Conservation (phyloP, 1,140 invertebrate genomes). For the Drosophila jambulina region DNA sequence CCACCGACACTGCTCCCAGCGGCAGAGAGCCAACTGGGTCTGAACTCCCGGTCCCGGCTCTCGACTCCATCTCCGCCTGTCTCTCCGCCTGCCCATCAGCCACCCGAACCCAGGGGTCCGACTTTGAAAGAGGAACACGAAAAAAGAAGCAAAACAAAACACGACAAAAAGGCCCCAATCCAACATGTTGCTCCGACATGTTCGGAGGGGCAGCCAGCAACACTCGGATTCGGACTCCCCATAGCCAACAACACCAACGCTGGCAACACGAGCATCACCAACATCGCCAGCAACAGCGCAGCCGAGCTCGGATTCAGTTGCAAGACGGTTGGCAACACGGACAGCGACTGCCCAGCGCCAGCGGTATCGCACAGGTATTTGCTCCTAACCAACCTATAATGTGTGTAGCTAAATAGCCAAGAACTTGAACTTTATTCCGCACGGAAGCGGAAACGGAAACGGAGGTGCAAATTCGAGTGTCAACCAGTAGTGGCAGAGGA, state of each 20-base stretch:
- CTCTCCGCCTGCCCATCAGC: background rate
- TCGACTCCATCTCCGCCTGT: background rate
- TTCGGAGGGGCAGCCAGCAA: conserved; percentile 62
- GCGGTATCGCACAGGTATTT: conserved; percentile 70
- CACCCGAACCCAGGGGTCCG: conserved; percentile 7
- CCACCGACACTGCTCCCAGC: background rate
- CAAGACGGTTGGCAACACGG: conserved; percentile 79
- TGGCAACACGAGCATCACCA: conserved; percentile 24
- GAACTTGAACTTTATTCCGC: conserved; percentile 21
- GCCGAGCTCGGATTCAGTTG: conserved; percentile 68
- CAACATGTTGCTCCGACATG: conserved; percentile 64
- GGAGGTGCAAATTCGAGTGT: conserved; percentile 6
- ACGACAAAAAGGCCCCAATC: conserved; percentile 20
- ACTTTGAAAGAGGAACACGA: conserved; percentile 50
- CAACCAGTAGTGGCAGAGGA: background rate
- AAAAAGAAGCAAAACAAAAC: conserved; percentile 72
- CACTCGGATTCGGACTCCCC: conserved; percentile 16
- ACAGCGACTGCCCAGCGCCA: conserved; percentile 74
- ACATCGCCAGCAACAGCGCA: conserved; percentile 28
- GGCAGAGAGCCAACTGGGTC: conserved; percentile 1
- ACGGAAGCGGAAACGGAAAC: conserved; percentile 3
- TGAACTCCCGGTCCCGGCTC: background rate
- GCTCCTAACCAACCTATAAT: conserved; percentile 1
- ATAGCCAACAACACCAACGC: conserved; percentile 38
- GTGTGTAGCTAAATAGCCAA: conserved; percentile 19